Base-by-base conservation (phyloP, 92 coral and sea anemone species). In the Desmophyllum pertusum region DNA sequence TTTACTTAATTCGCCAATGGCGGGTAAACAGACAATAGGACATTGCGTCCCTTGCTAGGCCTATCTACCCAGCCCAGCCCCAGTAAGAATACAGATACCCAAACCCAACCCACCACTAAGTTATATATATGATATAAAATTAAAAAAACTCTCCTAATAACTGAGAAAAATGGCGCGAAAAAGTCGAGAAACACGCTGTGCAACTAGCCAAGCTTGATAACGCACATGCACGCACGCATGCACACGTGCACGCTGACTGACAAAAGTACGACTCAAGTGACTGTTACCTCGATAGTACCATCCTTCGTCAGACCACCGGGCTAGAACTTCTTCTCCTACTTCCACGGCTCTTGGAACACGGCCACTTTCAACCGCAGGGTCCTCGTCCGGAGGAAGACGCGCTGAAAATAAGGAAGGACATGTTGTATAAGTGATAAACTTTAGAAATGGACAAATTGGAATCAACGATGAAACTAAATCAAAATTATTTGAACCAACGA, bases 291-390 rank as follows among this genome's bases (percentile, higher is more conserved):
- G 82, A 62, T 96, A 96, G 85, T 96, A 96, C 99, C 99, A 96
- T 15, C 98, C 99, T 62, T 96, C 99, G 55, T 96, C 99, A 6
- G 95, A 89, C 99, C 99, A 96, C 53, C 98, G 91, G 1, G 99
- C 98, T 35, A 96, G 82, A 45, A 96, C 99, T 73, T 96, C 99
- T 71, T 96, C 98, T 1, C 99, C 99, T 76, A 75, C 92, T 51
- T 83, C 84, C 68, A 96, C 75, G 17, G 81, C 72, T 66, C 87
- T 89, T 31, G 95, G 95, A 72, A 96, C 88, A 61, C 61, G 95
- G 27, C 97, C 87, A 42, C 88, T 91, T 86, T 94, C 99, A 30
- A 96, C 91, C 41, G 99, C 99, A 6, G 99, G 99, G 74, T 96
- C 99, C 84, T 92, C 88, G 72, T 96, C 99, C 15, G 93, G 98